Base-by-base conservation (phyloP, 2,888 invertebrate genomes). In the Heliconius erato region DNA sequence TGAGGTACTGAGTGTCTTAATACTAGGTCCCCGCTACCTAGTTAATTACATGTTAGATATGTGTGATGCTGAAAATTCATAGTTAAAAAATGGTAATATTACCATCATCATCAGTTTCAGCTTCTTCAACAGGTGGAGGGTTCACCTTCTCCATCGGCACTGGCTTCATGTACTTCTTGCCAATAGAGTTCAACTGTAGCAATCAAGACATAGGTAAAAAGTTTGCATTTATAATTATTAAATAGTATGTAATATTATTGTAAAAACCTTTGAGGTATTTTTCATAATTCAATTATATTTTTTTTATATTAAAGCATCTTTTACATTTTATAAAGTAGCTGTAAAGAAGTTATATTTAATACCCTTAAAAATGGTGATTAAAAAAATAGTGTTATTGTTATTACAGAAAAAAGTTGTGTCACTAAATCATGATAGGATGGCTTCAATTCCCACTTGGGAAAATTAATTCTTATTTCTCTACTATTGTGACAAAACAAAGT, bases 21-120 rank as follows among this genome's bases (percentile, higher is more conserved):
- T 19, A 54, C 54, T 54, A 19, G 19, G 19, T 63, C 11, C n/a
- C n/a, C 4, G 11, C 11, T 63, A 12, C 11, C 11, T 63, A n/a
- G 3, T 54, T 19, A 19, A 6, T 19, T 54, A 54, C 9, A 23
- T 9, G 19, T 54, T 54, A 23, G 54, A 54, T 23, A 54, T 23
- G 19, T 54, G 19, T 54, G 23, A 23, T 54, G 23, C 23, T 54
- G 54, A 54, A 54, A 54, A 54, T 54, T 2, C 5, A 54, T 19
- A 7, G 54, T 23, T 19, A 54, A 23, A 26, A 14, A 12, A 26
- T 14, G 5, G 28, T 16, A 7, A 28, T 67, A 28, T 28, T 81
- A 84, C 84, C 84, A 76, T 85, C 85, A 76, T 85, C 85, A 78
- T 84, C 85, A 1, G 82, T 81, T 72, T 83, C 85, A 49, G 81